phyloP scores from a whole-genome alignment of 2,888 invertebrate genomes.

The Phanerotoma sp. region DNA sequence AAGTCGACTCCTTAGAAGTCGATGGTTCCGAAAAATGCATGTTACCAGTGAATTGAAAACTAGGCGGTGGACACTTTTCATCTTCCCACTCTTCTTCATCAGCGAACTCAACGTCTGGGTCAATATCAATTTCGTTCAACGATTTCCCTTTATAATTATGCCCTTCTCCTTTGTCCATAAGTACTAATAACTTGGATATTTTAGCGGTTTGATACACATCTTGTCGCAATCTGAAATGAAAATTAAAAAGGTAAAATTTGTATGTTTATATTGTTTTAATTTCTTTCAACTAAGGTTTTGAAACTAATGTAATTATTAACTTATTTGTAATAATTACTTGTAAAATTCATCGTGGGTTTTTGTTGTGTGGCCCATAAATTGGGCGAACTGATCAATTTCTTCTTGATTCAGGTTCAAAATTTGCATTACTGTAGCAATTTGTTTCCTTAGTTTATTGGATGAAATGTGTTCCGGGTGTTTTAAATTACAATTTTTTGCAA shows the following conservation, averaged over 20 bases:
- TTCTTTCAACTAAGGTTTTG: too few species aligned
- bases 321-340: constrained; percentile 1
- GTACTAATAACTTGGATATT: constrained; percentile 11
- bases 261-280: too few species aligned
- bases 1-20: too few species aligned
- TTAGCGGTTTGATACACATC: constrained; percentile 11
- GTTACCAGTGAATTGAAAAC: too few species aligned
- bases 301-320: background rate
- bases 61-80: background rate
- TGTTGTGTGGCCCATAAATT: constrained; percentile 12
- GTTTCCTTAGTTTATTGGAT: background rate
- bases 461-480: background rate
- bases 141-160: constrained; percentile 10
- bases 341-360: constrained; percentile 15
- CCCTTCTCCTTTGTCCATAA: constrained; percentile 11
- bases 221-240: constrained; percentile 8
- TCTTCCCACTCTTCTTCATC: background rate
- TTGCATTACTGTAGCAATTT: constrained; percentile 9
- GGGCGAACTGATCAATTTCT: constrained; percentile 5
- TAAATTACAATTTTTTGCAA: background rate
- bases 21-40: too few species aligned
- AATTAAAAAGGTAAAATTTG: too few species aligned
- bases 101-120: constrained; percentile 2
- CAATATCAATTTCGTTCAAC: constrained; percentile 8
- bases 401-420: constrained; percentile 10